Evolutionary conservation across 2,888 invertebrate species (phyloP), one percentile per base, ranked within the genome.

Genomic region (Cyaniris semiargus): DNA sequence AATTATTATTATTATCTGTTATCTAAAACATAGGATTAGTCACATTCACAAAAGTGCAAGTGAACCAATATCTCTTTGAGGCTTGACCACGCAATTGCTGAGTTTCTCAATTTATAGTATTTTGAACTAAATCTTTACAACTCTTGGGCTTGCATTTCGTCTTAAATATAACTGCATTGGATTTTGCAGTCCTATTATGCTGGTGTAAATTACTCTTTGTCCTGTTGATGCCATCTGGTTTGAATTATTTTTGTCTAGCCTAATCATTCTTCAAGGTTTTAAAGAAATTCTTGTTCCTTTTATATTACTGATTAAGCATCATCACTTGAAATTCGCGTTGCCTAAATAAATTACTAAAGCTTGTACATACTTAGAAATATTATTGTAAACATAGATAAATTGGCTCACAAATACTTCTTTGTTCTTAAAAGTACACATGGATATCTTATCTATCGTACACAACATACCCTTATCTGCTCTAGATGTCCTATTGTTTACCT

Each of bases 401-500:
- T 66, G 21, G 66, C 66, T 66, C 27, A 66, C 27, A 66, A 66
- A 31, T 23, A 27, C 53, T 53, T 53, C 74, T 74, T 74, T 72
- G 72, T 74, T 53, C 21, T 74, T 23, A 21, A 27, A 74, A 18
- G 23, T 74, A 74, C 48, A 74, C 27, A 53, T 10, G 6, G 53
- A 15, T 74, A 74, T 74, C 74, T 74, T 74, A 74, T 74, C 53
- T 53, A 23, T 74, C 8, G 23, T 27, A 71, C 71, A 71, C 71
- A 71, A 72, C 23, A 48, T 8, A 53, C 15, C 74, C 48, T 74
- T 74, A 74, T 74, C 74, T 53, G 74, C 48, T 74, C 48, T 74
- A 74, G 23, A 72, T 72, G 72, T 74, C 74, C 74, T 27, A 5
- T 23, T 72, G 74, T 74, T 74, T 53, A 53, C 74, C 48, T 53